Base-by-base conservation (phyloP, 1,140 invertebrate species). In the Eubasilissa regina region DNA sequence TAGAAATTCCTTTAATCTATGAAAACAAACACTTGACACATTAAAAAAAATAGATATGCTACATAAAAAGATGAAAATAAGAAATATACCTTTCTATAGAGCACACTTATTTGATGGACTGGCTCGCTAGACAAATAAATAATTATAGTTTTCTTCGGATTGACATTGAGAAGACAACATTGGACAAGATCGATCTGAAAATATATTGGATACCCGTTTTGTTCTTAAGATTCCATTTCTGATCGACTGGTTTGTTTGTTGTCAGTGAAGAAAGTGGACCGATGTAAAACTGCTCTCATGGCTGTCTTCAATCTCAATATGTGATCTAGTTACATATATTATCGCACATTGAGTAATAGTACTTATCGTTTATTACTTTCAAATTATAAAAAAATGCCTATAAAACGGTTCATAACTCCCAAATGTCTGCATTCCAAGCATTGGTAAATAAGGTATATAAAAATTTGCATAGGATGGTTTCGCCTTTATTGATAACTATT, bases 261-360 rank as follows among this genome's bases (percentile, higher is more conserved):
- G 45, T 47, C 47, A 21, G 12, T 70, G 72, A 77, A 77, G 75
- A 77, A 77, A 77, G 75, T 66, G 48, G 60, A 12, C 44, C 48
- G 19, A 48, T 66, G 44, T 25, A 68, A 12, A 64, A 58, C 73
- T 19, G 47, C 74, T 76, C 44, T 10, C 15, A 76, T 64, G 45
- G 11, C 35, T 25, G 60, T 66, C 4, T 66, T 19, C 44, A 77
- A 77, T 77, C 75, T 66, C 15, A 43, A 43, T 43, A 55, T 51
- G 60, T 77, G 75, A 53, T 77, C 75, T 68, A 77, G 75, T 48
- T 77, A 77, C 75, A 77, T 77, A 77, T 35, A 77, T 77, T 77
- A 77, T 11, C 66, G 47, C 15, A 9, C 15, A 43, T 77, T 62
- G 51, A 17, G 75, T 62, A 77, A 77, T 68, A 45, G 25, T 51